Conservation (phyloP, 2,113 vertebrate species). For the Thamnaconus septentrionalis region DNA sequence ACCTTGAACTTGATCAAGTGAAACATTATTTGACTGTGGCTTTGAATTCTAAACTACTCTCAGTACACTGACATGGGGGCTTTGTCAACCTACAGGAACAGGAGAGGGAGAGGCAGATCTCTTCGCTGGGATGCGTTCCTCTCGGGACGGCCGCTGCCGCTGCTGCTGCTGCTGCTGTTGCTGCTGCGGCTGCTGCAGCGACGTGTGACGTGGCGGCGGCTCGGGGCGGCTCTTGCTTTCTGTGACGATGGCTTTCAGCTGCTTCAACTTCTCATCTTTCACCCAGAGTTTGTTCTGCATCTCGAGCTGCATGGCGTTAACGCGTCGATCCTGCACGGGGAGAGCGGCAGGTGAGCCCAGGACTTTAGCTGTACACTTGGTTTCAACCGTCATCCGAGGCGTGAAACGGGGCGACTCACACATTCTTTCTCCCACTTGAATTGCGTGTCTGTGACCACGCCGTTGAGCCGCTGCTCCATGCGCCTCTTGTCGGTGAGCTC, state of each 20-base stretch:
- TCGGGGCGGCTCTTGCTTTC: slow-evolving; percentile 84
- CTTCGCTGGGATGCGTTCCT: slow-evolving; percentile 76
- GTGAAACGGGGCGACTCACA: slow-evolving; percentile 76
- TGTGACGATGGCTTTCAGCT: slow-evolving; percentile 94
- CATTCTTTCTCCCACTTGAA: slow-evolving; percentile 97
- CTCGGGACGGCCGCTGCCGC: slow-evolving; percentile 77
- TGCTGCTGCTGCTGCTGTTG: slow-evolving; percentile 53
- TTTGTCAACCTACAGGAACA: slow-evolving; percentile 73
- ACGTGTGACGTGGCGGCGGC: slow-evolving; percentile 59
- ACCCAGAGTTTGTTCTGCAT: slow-evolving; percentile 99
- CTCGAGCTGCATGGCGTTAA: slow-evolving; percentile 93
- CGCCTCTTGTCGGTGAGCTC: slow-evolving; percentile 86
- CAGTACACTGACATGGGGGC: too few species aligned
- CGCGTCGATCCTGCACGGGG: slow-evolving; percentile 82
- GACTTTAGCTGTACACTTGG: neutral
- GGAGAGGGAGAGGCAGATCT: slow-evolving; percentile 85
- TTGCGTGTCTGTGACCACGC: slow-evolving; percentile 84
- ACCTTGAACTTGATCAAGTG: accelerated
- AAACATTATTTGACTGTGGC: accelerated
- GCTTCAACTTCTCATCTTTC: slow-evolving; percentile 97
- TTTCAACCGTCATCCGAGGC: neutral
- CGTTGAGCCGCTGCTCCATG: slow-evolving; percentile 88
- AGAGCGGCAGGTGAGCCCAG: neutral
- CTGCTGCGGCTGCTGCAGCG: slow-evolving; percentile 66
- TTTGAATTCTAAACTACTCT: neutral